A percentile compares a stretch with the other conserved stretches of the same genome.
phyloP scores from a whole-genome alignment of 2,888 invertebrate species.

The Hypomecis atomaria region DNA sequence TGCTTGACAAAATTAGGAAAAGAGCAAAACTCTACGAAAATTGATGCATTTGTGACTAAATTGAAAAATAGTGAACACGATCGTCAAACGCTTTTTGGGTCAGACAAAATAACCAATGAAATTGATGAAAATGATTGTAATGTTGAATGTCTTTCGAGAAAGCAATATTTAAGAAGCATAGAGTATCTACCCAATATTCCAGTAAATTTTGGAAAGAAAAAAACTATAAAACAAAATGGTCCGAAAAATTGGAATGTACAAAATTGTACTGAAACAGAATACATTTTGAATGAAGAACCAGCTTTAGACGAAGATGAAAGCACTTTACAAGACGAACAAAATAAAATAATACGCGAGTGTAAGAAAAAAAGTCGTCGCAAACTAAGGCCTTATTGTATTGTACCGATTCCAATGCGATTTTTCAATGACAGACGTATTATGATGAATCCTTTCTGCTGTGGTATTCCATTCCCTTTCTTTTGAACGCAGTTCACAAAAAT shows the following conservation, averaged over 20 bases:
- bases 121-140: background rate
- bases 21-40: slow-evolving; percentile 42
- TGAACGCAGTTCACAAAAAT: background rate
- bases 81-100: slow-evolving; percentile 43
- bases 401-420: slow-evolving; percentile 8
- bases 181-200: background rate
- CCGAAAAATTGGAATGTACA: too few relatives aligned
- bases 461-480: slow-evolving; percentile 16
- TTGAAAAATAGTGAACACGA: slow-evolving; percentile 50
- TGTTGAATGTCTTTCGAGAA: background rate
- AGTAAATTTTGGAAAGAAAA: background rate
- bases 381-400: slow-evolving; percentile 15
- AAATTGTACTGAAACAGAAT: background rate
- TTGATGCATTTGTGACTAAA: slow-evolving; percentile 54
- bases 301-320: background rate
- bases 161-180: background rate
- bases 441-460: slow-evolving; percentile 14
- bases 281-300: background rate
- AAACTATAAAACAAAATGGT: background rate
- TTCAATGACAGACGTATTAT: slow-evolving; percentile 2
- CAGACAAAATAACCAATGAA: background rate
- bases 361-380: background rate
- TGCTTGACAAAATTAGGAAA: slow-evolving; percentile 52
- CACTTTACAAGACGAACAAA: background rate
- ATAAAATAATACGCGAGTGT: background rate